Conservation (phyloP, 2,113 vertebrate species). For the Myiopsitta monachus region DNA sequence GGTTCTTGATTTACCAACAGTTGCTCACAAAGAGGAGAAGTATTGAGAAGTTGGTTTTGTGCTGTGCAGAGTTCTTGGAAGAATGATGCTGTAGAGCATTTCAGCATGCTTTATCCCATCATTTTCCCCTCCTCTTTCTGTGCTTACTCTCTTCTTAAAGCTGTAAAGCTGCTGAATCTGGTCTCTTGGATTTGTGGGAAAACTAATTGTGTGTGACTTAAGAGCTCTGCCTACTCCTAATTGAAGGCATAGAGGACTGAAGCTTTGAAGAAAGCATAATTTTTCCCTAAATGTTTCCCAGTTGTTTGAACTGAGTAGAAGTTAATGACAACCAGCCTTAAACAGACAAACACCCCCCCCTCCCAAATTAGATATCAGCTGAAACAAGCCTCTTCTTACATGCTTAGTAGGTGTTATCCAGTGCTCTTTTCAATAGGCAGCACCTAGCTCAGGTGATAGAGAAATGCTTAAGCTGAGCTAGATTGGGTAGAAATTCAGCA, state of each 20-base stretch:
- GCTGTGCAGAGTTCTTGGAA: background rate
- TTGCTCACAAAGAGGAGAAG: background rate
- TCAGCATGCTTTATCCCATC: background rate
- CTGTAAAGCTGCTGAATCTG: conserved; percentile 21
- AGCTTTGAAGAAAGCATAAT: conserved; percentile 55
- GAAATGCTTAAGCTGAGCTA: background rate
- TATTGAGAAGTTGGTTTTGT: conserved; percentile 9
- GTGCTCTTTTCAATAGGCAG: background rate
- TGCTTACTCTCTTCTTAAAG: conserved; percentile 25
- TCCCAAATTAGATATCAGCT: background rate
- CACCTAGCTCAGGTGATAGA: background rate
- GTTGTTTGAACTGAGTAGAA: conserved; percentile 45
- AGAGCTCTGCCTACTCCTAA: conserved; percentile 51
- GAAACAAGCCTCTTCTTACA: conserved; percentile 33
- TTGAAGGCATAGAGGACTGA: conserved; percentile 49
- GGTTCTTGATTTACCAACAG: conserved; percentile 6
- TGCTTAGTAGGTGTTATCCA: background rate
- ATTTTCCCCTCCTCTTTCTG: background rate
- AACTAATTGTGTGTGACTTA: conserved; percentile 57
- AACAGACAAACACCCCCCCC: background rate
- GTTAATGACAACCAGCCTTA: conserved; percentile 61
- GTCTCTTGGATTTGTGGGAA: conserved; percentile 42
- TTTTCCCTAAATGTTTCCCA: conserved; percentile 52
- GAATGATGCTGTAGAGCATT: conserved; percentile 5
- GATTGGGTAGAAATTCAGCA: background rate